Evolutionary conservation across 92 coral and sea anemone genomes (phyloP).

Genomic region (Zoanthus solanderi): DNA sequence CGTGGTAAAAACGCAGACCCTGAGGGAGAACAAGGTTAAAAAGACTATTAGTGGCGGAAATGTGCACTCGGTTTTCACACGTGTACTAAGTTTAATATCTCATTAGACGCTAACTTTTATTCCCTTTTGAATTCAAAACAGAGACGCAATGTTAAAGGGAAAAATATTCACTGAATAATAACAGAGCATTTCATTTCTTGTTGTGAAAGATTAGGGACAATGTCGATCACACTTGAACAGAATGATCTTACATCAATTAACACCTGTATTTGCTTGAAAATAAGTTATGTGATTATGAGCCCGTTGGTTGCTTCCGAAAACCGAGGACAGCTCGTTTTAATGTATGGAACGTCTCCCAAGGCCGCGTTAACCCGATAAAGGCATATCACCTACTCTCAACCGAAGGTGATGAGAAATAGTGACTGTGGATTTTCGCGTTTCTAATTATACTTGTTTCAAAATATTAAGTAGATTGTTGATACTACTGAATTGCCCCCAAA

Average conservation of each 20-base stretch:
- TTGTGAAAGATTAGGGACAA: slow-evolving; percentile 48
- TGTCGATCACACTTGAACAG: slow-evolving; percentile 34
- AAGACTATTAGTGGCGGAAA: slow-evolving; percentile 50
- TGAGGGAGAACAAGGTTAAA: slow-evolving; percentile 29
- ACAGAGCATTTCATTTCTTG: slow-evolving; percentile 31
- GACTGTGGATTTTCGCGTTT: slow-evolving; percentile 54
- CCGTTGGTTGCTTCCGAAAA: background rate
- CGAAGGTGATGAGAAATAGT: slow-evolving; percentile 40
- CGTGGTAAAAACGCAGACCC: slow-evolving; percentile 22
- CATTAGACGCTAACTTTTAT: background rate
- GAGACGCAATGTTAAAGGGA: background rate
- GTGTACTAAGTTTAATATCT: slow-evolving; percentile 4
- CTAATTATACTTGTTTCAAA: slow-evolving; percentile 75
- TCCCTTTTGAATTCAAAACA: background rate
- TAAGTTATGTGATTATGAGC: slow-evolving; percentile 24
- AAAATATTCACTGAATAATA: slow-evolving; percentile 17
- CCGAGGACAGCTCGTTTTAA: slow-evolving; percentile 41
- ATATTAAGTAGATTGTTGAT: slow-evolving; percentile 77
- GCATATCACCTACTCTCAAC: slow-evolving; percentile 29
- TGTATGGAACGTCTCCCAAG: background rate
- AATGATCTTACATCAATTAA: slow-evolving; percentile 45
- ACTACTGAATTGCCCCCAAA: slow-evolving; percentile 44
- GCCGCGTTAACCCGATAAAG: slow-evolving; percentile 40
- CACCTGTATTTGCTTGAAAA: slow-evolving; percentile 40
- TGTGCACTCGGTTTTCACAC: slow-evolving; percentile 29